Evolutionary conservation across 2,888 invertebrate species (phyloP).

Genomic region (Cactoblastis cactorum): DNA sequence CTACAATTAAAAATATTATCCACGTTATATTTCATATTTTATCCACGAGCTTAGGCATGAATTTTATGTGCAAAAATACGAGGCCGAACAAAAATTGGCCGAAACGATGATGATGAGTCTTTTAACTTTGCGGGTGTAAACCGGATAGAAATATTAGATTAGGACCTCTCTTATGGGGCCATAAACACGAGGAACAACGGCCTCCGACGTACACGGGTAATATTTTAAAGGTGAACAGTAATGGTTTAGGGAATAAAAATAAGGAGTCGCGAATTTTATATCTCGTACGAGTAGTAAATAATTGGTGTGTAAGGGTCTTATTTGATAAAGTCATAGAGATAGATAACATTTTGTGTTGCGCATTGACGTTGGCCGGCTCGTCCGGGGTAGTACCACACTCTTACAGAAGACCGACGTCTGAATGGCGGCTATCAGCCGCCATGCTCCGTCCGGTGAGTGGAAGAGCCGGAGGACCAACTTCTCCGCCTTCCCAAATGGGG

Average conservation of each 20-base stretch:
- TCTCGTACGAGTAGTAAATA: slow-evolving; percentile 30
- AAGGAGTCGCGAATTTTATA: background rate
- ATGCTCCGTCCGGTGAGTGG: no score
- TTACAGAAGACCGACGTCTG: no score
- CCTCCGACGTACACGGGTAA: background rate
- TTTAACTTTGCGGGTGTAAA: slow-evolving; percentile 12
- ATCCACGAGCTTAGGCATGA: background rate
- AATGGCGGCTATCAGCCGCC: no score
- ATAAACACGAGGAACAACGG: slow-evolving; percentile 5
- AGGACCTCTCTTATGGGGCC: slow-evolving; percentile 10
- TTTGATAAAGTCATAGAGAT: no score
- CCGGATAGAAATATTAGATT: slow-evolving; percentile 12
- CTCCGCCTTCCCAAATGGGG: no score
- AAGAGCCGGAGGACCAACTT: no score
- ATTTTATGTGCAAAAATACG: slow-evolving; percentile 5
- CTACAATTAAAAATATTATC: no score
- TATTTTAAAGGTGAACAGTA: background rate
- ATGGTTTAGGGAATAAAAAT: background rate
- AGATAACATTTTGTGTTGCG: no score
- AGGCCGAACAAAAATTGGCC: slow-evolving; percentile 5
- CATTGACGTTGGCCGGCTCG: no score
- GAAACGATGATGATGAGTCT: slow-evolving; percentile 14
- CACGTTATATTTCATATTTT: no score
- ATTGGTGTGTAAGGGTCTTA: background rate
- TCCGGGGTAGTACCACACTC: no score